Conservation (phyloP, 1,140 invertebrate genomes). For the Lepidurus packardi region DNA sequence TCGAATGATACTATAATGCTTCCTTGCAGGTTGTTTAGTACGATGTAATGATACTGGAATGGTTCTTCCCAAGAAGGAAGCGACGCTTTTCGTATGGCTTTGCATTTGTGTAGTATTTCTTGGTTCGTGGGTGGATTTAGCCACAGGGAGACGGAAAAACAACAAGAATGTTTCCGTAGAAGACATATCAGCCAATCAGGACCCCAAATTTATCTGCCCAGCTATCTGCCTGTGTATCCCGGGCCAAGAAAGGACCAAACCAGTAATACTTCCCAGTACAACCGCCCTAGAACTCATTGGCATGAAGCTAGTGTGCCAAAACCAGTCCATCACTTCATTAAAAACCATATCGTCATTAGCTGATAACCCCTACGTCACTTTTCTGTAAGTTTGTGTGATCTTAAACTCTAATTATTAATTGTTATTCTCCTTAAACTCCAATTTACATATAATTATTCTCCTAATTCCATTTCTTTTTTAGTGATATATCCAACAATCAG, state of each 20-base stretch:
- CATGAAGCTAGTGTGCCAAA: background rate
- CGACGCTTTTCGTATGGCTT: constrained; percentile 8
- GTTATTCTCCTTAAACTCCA: too few species aligned
- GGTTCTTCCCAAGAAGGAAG: constrained; percentile 18
- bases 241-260: background rate
- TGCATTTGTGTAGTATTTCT: background rate
- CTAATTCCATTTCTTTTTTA: background rate
- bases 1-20: background rate
- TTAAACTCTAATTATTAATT: background rate
- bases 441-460: too few species aligned
- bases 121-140: background rate
- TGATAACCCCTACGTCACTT: background rate
- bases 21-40: background rate
- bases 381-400: background rate
- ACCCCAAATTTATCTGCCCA: background rate
- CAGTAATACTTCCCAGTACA: background rate
- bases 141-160: background rate
- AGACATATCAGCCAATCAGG: background rate
- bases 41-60: constrained; percentile 11
- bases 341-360: background rate
- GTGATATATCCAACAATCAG: background rate
- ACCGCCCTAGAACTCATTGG: constrained; percentile 10
- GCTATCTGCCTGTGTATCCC: background rate
- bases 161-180: background rate
- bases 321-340: constrained; percentile 1